Evolutionary conservation across 2,113 vertebrate species (phyloP), one percentile per base, ranked within the genome.

Genomic region (Hyla sarda): DNA sequence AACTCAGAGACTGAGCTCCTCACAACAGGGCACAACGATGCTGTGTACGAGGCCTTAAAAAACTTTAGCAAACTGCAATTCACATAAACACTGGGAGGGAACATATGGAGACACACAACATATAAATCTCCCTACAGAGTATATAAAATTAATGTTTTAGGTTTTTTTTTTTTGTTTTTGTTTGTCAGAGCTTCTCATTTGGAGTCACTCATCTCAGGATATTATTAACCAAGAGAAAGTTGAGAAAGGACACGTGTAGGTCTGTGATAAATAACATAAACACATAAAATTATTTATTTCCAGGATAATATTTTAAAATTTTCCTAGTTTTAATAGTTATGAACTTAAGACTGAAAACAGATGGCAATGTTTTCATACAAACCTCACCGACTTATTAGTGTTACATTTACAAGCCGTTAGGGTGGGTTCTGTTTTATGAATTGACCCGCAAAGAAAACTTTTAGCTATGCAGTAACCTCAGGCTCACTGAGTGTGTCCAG

Each of bases 341-440:
- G 47, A 76, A n/a, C n/a, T 48, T 48, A 52, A 30, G 12, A 50
- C n/a, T 50, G 65, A 50, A 41, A 80, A 21, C 54, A 80, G 77
- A 80, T 80, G 77, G 32, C 14, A 80, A 62, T 60, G 37, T 41
- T 80, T 76, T 48, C 45, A 50, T 6, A 30, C 48, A 77, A 50
- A 32, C 23, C 54, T 65, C 58, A 37, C 37, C 62, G 50, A 62
- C 75, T 62, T 45, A 37, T 60, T 45, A 41, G 56, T 80, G 32
- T 60, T 80, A 28, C 32, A 1, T 65, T 77, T 60, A 47, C 41
- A 45, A 62, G 78, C 56, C 62, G n/a, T 45, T 47, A n/a, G n/a
- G 56, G 56, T 81, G 56, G 78, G 62, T 81, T 81, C n/a, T 47
- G 2, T 65, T 81, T 65, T 58, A 47, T 65, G 23, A 81, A 60